Conservation (phyloP, 64 coral and sea anemone genomes). For the Orbicella faveolata region DNA sequence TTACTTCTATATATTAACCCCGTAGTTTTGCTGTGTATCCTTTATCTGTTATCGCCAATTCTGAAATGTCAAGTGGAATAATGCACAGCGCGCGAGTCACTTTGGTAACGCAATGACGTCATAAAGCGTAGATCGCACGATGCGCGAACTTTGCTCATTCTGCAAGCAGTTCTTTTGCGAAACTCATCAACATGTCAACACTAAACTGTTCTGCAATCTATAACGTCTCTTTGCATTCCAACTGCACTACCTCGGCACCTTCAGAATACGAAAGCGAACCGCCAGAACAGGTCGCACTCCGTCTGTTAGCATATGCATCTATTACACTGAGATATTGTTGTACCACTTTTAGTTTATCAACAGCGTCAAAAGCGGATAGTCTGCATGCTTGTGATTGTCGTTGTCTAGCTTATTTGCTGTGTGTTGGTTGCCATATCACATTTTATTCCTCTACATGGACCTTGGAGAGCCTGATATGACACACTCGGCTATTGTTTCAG, state of each 20-base stretch:
- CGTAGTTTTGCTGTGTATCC: too few relatives aligned
- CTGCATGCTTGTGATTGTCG: slow-evolving; percentile 62
- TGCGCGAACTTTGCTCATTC: neutral
- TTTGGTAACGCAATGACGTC: neutral
- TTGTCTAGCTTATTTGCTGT: slow-evolving; percentile 47
- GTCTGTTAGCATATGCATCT: slow-evolving; percentile 11
- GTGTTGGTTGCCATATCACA: slow-evolving; percentile 77
- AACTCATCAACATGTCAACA: neutral
- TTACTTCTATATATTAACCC: neutral
- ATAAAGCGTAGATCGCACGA: neutral
- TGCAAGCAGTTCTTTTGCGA: neutral
- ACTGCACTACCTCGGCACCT: neutral
- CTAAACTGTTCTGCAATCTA: neutral
- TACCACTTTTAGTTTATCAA: slow-evolving; percentile 34
- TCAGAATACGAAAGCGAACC: neutral
- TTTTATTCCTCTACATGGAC: slow-evolving; percentile 59
- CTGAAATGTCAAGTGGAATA: too few relatives aligned
- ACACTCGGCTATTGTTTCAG: slow-evolving; percentile 25
- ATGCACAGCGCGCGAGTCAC: neutral
- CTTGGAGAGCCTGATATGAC: slow-evolving; percentile 16
- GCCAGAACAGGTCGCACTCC: neutral
- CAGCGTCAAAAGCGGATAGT: slow-evolving; percentile 46
- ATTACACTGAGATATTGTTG: neutral
- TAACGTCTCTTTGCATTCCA: neutral
- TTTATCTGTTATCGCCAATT: too few relatives aligned